These are phyloP conservation scores for Notothenia rossii DNA, from an alignment of 2,113 vertebrate species.

Conservation along the genomic window DNA sequence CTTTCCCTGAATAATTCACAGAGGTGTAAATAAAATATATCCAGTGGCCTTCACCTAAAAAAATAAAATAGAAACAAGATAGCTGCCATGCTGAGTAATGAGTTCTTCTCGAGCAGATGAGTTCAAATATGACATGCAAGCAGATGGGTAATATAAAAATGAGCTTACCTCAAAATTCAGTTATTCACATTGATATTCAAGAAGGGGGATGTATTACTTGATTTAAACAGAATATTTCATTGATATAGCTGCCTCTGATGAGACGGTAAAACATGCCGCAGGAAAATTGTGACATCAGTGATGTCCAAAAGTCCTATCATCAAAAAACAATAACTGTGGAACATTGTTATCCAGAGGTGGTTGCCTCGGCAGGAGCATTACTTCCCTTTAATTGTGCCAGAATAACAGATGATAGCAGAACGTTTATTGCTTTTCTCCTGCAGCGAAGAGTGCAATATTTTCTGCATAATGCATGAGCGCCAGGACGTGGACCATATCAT, in stretches of 20 bases:
- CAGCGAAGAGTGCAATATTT: conserved; percentile 53
- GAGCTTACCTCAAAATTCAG: conserved; percentile 38
- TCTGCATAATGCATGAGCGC: conserved; percentile 67
- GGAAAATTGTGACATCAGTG: conserved; percentile 10
- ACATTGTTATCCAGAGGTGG: conserved; percentile 33
- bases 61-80: conserved; percentile 61
- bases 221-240: conserved; percentile 64
- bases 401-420: conserved; percentile 47
- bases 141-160: conserved; percentile 36
- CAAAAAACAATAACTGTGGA: conserved; percentile 34
- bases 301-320: conserved; percentile 23
- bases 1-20: conserved; percentile 81
- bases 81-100: conserved; percentile 74
- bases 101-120: conserved; percentile 53
- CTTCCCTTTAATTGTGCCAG: conserved; percentile 54
- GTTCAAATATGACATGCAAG: conserved; percentile 57
- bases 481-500: conserved; percentile 42
- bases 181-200: conserved; percentile 64
- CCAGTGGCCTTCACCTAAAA: conserved; percentile 67
- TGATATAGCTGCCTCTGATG: conserved; percentile 27
- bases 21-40: conserved; percentile 84
- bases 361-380: conserved; percentile 23
- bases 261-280: conserved; percentile 24
- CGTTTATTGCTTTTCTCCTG: conserved; percentile 66
- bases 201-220: conserved; percentile 6